phyloP scores from a whole-genome alignment of 1,140 invertebrate species.

The Paramacrobiotus metropolitanus region DNA sequence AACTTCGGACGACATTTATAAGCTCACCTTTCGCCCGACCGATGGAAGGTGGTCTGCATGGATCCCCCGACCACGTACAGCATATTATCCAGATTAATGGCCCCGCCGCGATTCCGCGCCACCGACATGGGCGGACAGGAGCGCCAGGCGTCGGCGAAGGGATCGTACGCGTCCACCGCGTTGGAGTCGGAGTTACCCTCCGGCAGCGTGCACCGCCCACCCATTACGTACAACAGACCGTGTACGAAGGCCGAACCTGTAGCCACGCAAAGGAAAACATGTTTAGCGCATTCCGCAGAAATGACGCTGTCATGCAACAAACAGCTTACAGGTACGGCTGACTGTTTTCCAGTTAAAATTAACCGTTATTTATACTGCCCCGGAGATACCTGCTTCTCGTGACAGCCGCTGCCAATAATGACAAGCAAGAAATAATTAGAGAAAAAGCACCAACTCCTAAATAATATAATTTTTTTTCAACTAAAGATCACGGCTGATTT shows the following conservation, averaged over 20 bases:
- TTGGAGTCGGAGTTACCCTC: slow-evolving; percentile 43
- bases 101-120: slow-evolving; percentile 57
- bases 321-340: too few species aligned
- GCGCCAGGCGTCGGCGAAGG: slow-evolving; percentile 47
- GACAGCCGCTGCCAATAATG: too few species aligned
- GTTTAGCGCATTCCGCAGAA: too few species aligned
- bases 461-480: too few species aligned
- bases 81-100: slow-evolving; percentile 68
- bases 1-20: background rate
- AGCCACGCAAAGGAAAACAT: background rate
- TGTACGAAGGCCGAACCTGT: slow-evolving; percentile 22
- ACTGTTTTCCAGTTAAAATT: too few species aligned
- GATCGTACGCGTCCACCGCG: slow-evolving; percentile 55
- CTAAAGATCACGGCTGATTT: too few species aligned
- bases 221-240: slow-evolving; percentile 64
- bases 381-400: too few species aligned
- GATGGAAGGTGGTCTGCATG: slow-evolving; percentile 51
- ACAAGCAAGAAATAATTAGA: too few species aligned
- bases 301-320: too few species aligned
- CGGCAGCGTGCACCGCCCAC: slow-evolving; percentile 63
- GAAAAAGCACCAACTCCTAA: too few species aligned
- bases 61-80: slow-evolving; percentile 74
- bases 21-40: slow-evolving; percentile 54
- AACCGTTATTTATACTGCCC: too few species aligned
- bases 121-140: slow-evolving; percentile 56